These are phyloP conservation scores for Drosophila planitibia DNA, from an alignment of 2,888 invertebrate genomes.

Conservation along the genomic window DNA sequence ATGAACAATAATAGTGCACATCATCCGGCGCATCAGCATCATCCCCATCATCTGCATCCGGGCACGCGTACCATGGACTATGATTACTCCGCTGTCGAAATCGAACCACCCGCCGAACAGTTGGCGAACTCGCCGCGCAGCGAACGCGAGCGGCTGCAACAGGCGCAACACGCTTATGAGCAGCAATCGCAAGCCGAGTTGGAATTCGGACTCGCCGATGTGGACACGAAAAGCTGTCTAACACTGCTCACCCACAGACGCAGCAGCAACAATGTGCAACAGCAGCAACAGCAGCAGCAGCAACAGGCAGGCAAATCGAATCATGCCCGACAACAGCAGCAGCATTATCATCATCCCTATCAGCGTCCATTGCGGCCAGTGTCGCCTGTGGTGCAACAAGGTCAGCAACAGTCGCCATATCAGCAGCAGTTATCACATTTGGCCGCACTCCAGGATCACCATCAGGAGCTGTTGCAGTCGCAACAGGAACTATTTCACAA, in stretches of 20 bases:
- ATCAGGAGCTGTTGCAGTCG: constrained; percentile 66
- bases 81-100: constrained; percentile 73
- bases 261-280: constrained; percentile 48
- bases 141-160: constrained; percentile 64
- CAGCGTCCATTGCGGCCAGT: constrained; percentile 65
- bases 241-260: constrained; percentile 57
- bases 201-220: constrained; percentile 76
- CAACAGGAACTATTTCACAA: constrained; percentile 82
- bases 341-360: constrained; percentile 71
- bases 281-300: constrained; percentile 64
- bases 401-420: constrained; percentile 58
- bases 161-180: constrained; percentile 74
- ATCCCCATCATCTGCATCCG: constrained; percentile 48
- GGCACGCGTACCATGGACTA: constrained; percentile 74
- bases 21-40: constrained; percentile 64
- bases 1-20: constrained; percentile 46
- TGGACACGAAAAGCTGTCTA: constrained; percentile 63
- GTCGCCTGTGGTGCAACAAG: constrained; percentile 42
- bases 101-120: constrained; percentile 69
- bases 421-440: constrained; percentile 69
- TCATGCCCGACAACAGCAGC: constrained; percentile 44
- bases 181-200: constrained; percentile 73
- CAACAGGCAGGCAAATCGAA: constrained; percentile 70
- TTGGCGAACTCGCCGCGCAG: constrained; percentile 72
- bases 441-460: constrained; percentile 71